Conservation (phyloP, 92 coral and sea anemone genomes). For the Pocillopora grandis region DNA sequence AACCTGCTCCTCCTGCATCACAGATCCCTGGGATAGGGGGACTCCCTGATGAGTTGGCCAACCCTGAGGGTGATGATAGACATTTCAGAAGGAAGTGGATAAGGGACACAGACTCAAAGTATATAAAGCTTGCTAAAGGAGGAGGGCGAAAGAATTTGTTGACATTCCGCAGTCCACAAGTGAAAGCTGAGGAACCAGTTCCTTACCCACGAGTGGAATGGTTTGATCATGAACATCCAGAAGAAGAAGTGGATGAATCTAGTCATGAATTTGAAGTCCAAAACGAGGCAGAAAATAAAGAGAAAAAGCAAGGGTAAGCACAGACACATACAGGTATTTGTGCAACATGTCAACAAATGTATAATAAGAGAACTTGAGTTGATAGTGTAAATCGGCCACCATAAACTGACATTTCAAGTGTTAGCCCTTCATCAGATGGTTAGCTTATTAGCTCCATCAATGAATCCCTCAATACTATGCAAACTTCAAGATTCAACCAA, state of each 20-base stretch:
- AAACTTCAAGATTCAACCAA: too few species aligned
- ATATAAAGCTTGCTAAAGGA: conserved; percentile 88
- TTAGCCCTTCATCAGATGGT: too few species aligned
- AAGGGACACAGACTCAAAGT: conserved; percentile 96
- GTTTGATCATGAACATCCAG: conserved; percentile 89
- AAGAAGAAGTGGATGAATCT: conserved; percentile 35
- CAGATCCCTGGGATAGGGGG: conserved; percentile 96
- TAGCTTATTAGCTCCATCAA: too few species aligned
- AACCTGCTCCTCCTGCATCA: conserved; percentile 76
- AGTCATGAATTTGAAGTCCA: neutral
- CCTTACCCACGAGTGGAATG: conserved; percentile 95
- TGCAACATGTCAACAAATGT: neutral
- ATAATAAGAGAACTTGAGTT: too few species aligned
- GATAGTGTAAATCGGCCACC: too few species aligned
- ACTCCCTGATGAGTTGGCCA: conserved; percentile 48
- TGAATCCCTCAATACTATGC: too few species aligned
- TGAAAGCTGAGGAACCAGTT: conserved; percentile 57
- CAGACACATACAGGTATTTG: neutral
- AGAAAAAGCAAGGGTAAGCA: conserved; percentile 25
- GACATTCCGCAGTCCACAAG: conserved; percentile 65
- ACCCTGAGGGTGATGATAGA: conserved; percentile 64
- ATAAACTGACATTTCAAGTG: too few species aligned
- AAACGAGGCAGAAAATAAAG: neutral
- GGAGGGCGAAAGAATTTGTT: conserved; percentile 87
- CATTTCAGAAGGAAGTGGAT: conserved; percentile 93